Evolutionary conservation across 2,113 vertebrate genomes (phyloP), one percentile per base, ranked within the genome.

Genomic region (Dipodomys spectabilis): DNA sequence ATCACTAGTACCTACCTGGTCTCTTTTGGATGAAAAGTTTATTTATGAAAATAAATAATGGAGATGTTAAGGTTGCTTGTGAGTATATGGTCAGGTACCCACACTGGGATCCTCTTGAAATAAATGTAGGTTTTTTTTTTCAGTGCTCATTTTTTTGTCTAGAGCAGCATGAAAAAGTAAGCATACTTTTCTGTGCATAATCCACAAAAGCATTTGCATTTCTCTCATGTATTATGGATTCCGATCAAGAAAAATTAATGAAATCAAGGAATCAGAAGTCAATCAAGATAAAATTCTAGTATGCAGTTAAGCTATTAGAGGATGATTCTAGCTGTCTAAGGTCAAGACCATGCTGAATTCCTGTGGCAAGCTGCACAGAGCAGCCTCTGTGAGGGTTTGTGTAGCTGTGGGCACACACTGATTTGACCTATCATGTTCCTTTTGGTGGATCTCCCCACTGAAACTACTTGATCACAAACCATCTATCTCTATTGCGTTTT

Each of bases 351-450:
- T 28, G 12, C 10, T 65, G 73, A 83, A 22, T 25, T 62, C 23
- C 67, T 91, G 49, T 79, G 45, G 69, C 71, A 45, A 68, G 13
- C 71, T 57, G 2, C 65, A 53, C 11, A 45, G 30, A 80, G 65
- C 27, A 30, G 45, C 39, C 22, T 73, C 5, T 3, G 6, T 9
- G 25, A 3, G 16, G 0, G 0, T 15, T 27, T 15, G 44, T 49
- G 7, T 2, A 30, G 39, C 2, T 22, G 27, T 18, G 5, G n/a
- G n/a, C 32, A 44, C 1, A 0, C 7, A 7, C 2, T 0, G 0
- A 25, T 77, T 49, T 28, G 13, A 67, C 16, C 53, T 32, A 23
- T 39, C 4, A 28, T 4, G 28, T 32, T 89, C 15, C 3, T 68
- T 74, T 62, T 45, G 10, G 27, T 72, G 78, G 57, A 77, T 2